These are phyloP conservation scores for Acrossocheilus fasciatus DNA, from an alignment of 2,797 vertebrate species.

Conservation along the genomic window DNA sequence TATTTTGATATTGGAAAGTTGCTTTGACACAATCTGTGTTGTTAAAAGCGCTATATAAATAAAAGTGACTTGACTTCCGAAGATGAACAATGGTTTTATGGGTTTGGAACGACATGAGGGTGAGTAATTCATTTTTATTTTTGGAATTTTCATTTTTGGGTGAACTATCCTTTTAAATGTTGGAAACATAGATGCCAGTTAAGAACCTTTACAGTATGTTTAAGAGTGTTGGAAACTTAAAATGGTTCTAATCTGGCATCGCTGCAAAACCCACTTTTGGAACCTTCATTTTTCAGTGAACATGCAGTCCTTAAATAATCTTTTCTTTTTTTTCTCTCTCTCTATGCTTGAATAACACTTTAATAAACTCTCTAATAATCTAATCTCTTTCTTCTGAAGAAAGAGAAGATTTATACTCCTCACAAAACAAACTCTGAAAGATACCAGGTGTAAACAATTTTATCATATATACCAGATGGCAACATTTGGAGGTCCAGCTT, in stretches of 20 bases:
- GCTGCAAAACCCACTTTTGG: background rate
- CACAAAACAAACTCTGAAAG: background rate
- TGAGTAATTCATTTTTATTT: too few relatives aligned
- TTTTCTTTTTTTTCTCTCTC: too few relatives aligned
- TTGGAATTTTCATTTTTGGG: too few relatives aligned
- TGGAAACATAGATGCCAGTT: too few relatives aligned
- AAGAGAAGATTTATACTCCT: constrained; percentile 1
- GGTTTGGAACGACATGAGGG: too few relatives aligned
- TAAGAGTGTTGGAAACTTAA: too few relatives aligned
- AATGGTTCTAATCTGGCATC: too few relatives aligned
- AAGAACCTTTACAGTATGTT: too few relatives aligned
- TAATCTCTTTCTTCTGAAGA: background rate
- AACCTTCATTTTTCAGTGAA: background rate
- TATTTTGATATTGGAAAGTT: too few relatives aligned
- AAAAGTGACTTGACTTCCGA: background rate
- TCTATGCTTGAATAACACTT: background rate
- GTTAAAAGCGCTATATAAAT: too few relatives aligned
- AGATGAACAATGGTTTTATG: background rate
- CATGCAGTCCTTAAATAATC: background rate
- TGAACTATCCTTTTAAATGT: too few relatives aligned
- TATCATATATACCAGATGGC: background rate
- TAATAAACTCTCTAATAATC: background rate
- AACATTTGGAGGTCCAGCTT: constrained; percentile 1
- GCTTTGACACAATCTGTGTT: too few relatives aligned
- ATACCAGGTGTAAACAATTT: background rate